Evolutionary conservation across 1,140 invertebrate genomes (phyloP), one percentile per base, ranked within the genome.

Genomic region (Calycopis cecrops): DNA sequence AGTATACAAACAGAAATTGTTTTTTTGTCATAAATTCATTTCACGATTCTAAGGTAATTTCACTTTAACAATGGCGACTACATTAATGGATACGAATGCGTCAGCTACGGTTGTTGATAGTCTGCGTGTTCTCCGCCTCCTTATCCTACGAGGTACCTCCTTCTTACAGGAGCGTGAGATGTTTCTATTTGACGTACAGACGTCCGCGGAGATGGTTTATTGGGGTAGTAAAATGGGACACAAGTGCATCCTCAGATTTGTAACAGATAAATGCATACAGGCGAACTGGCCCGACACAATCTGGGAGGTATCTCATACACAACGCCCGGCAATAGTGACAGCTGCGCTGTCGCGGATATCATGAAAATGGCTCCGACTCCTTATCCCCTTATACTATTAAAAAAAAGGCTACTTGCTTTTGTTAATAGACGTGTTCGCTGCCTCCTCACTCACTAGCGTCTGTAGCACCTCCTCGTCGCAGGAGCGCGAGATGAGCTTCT

Each of bases 151-250:
- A 16, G 93, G 79, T 18, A 90, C 89, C 10, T 90, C 88, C 66
- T 93, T 92, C 71, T 93, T 91, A 70, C 95, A 97, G 52, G 89
- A 89, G 58, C 92, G 91, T 3, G 92, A 90, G 40, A 95, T 91
- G 87, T 62, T 92, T 91, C 68, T 95, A 93, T 7, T 90, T 91
- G 37, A 97, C 79, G 64, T 93, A 93, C 1, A 88, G 33, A 92
- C 91, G 90, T 3, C 98, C 66, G 99, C 84, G 0, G 97, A 96
- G 38, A 91, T 90, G 89, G 98, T 95, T 92, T 93, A 0, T 84
- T 86, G 0, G 93, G 90, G 68, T 97, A 93, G 82, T 96, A 99
- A 85, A 99, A 99, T 0, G 98, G 98, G 0, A 96, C 94, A 56
- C 94, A 89, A 0, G 93, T 93, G 85, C n/a, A n/a, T 98, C 93